Evolutionary conservation across 1,140 invertebrate genomes (phyloP), one percentile per base, ranked within the genome.

Genomic region (Bombyx mandarina): DNA sequence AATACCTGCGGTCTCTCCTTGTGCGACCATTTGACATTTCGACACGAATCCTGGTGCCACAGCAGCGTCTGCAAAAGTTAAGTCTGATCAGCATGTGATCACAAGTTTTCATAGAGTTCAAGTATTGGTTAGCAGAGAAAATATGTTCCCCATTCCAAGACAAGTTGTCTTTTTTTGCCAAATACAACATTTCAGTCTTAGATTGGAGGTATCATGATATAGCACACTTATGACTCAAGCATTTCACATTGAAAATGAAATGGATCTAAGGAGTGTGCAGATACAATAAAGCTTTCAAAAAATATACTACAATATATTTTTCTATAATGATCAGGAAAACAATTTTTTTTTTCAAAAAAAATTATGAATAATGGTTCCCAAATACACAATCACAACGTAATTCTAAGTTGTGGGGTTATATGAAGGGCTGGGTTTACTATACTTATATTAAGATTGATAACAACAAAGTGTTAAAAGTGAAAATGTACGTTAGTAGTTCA

Each of bases 1-100:
- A 56, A 26, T 89, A 88, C 62, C 90, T 90, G 57, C 92, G 89
- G 52, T 93, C 92, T 62, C 94, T 90, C 55, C 95, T 88, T 62
- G 94, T 94, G 73, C 94, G 91, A 0, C 95, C 95, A 64, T 93
- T 95, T 1, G 94, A 96, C 95, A 96, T 96, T 84, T 96, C 95
- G 26, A 96, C 94, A 62, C 94, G 90, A 51, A 96, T 93, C 75
- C 94, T 90, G 18, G 93, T 93, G 7, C 95, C 94, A 87, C 94
- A 96, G 82, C 94, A 94, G 50, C 94, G 91, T 56, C 94, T 95
- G 65, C 63, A 77, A 65, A 58, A 3, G 26, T 35, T 35, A 35
- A 35, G 26, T 35, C 2, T 35, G 26, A 35, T 35, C 2, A 52
- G 10, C 22, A 8, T 52, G 8, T 9, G n/a, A 26, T 12, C 12